Base-by-base conservation (phyloP, 1,140 invertebrate species). In the Gonioctena quinquepunctata region DNA sequence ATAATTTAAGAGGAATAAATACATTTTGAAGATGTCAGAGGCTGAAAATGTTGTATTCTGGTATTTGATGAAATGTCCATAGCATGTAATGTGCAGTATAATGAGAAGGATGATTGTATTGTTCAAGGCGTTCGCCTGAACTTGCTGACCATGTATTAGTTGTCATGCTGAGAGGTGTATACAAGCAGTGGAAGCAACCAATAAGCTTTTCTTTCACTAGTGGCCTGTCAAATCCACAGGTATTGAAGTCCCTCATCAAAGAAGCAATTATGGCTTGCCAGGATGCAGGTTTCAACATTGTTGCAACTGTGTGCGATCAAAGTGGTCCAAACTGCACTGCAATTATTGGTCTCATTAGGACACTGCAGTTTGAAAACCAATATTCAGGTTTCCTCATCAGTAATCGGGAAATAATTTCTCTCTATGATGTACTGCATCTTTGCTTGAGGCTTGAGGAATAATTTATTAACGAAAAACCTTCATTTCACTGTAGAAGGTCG, bases 61-160 rank as follows among this genome's bases (percentile, higher is more conserved):
- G n/a, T n/a, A n/a, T n/a, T n/a, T n/a, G n/a, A n/a, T n/a, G n/a
- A n/a, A n/a, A n/a, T n/a, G n/a, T n/a, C n/a, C n/a, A n/a, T n/a
- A n/a, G n/a, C n/a, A n/a, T n/a, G n/a, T n/a, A n/a, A n/a, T n/a
- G n/a, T n/a, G n/a, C n/a, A n/a, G n/a, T n/a, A n/a, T n/a, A n/a
- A n/a, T n/a, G n/a, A n/a, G n/a, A n/a, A n/a, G n/a, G n/a, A n/a
- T n/a, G n/a, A n/a, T n/a, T n/a, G n/a, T n/a, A n/a, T n/a, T n/a
- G n/a, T n/a, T n/a, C n/a, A n/a, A n/a, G n/a, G n/a, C n/a, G n/a
- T n/a, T n/a, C n/a, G n/a, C n/a, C n/a, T n/a, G n/a, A n/a, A n/a
- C n/a, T n/a, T n/a, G 63, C 69, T n/a, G 63, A 66, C 28, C 42
- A 70, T n/a, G 69, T 49, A 8, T 57, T 23, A 19, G 69, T 70